These are phyloP conservation scores for Callitettix versicolor DNA, from an alignment of 1,140 invertebrate species.

Conservation along the genomic window DNA sequence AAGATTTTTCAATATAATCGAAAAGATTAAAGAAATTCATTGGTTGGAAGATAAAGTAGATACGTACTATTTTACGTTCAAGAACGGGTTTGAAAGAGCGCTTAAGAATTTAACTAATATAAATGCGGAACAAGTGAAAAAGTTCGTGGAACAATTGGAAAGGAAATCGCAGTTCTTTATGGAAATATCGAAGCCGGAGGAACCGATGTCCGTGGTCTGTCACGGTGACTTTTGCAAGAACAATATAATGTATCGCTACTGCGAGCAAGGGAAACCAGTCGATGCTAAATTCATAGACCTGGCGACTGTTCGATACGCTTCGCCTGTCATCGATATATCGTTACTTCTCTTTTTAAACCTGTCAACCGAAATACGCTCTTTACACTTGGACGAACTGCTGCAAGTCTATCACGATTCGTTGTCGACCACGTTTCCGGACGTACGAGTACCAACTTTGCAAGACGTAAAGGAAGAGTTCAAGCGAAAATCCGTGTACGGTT, in stretches of 20 bases:
- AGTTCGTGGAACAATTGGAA: neutral
- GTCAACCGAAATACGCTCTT: slow-evolving; percentile 17
- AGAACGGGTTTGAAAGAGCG: neutral
- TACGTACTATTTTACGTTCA: neutral
- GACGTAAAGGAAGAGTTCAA: slow-evolving; percentile 30
- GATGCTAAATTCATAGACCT: slow-evolving; percentile 34
- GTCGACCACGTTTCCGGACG: neutral
- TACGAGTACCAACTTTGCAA: slow-evolving; percentile 19
- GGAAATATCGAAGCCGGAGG: slow-evolving; percentile 14
- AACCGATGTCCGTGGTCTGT: slow-evolving; percentile 35
- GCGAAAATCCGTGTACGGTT: slow-evolving; percentile 30
- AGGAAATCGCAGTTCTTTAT: neutral
- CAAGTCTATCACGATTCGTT: slow-evolving; percentile 29
- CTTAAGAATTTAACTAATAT: neutral
- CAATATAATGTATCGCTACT: slow-evolving; percentile 40
- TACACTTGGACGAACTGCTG: slow-evolving; percentile 28
- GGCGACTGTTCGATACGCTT: slow-evolving; percentile 29
- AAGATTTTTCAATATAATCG: slow-evolving; percentile 27
- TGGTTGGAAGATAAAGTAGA: neutral
- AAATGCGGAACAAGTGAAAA: neutral
- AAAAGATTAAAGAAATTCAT: slow-evolving; percentile 20
- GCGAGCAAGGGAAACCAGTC: slow-evolving; percentile 18
- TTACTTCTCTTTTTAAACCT: slow-evolving; percentile 33
- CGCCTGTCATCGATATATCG: slow-evolving; percentile 33
- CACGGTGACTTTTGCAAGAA: slow-evolving; percentile 47